These are phyloP conservation scores for Andrena bicolor DNA, from an alignment of 2,888 invertebrate genomes.

Conservation along the genomic window DNA sequence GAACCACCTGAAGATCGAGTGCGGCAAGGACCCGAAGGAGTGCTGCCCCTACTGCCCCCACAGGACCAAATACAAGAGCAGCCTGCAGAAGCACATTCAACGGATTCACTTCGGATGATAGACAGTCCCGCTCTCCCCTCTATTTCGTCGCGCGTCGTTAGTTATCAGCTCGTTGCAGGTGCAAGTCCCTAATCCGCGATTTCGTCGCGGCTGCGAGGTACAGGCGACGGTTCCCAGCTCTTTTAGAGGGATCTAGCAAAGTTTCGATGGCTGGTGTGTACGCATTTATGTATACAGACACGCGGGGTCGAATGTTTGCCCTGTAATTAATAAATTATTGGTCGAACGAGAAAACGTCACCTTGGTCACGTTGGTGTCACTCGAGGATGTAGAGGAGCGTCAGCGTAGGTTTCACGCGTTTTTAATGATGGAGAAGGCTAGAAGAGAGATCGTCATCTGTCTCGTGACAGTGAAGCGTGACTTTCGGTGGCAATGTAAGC, in stretches of 20 bases:
- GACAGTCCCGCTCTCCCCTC: too few relatives aligned
- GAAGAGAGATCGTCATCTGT: not conserved
- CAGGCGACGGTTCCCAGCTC: not conserved
- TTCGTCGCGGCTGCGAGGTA: not conserved
- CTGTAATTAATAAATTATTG: constrained; percentile 28
- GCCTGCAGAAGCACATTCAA: constrained; percentile 85
- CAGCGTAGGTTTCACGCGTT: not conserved
- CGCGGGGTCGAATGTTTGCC: not conserved
- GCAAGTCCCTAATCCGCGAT: not conserved
- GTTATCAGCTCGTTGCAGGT: not conserved
- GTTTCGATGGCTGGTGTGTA: not conserved
- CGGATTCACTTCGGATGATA: constrained; percentile 76
- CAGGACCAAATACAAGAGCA: constrained; percentile 86
- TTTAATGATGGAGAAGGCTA: not conserved
- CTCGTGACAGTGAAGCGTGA: not conserved
- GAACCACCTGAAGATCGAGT: constrained; percentile 87
- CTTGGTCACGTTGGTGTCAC: constrained; percentile 8
- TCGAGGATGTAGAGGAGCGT: not conserved
- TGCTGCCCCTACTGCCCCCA: constrained; percentile 86
- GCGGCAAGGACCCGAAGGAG: constrained; percentile 87
- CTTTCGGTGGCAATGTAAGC: constrained; percentile 14
- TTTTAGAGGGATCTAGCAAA: not conserved
- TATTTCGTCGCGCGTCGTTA: not conserved
- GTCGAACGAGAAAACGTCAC: not conserved
- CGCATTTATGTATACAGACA: not conserved